These are phyloP conservation scores for Borostomias antarcticus DNA, from an alignment of 2,797 vertebrate species.

Conservation along the genomic window DNA sequence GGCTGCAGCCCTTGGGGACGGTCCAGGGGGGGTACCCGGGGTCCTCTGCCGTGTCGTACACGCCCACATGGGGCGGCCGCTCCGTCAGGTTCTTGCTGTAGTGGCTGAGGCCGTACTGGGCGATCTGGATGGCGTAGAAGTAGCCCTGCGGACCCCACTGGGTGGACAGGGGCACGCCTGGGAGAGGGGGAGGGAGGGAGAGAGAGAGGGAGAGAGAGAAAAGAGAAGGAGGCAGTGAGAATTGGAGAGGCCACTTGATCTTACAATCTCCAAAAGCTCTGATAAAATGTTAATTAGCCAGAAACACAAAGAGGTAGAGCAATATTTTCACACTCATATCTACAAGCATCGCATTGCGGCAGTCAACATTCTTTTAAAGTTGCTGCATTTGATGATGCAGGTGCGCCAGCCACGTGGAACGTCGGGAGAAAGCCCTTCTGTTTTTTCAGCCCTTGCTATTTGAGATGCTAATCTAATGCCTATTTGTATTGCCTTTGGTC, in stretches of 20 bases:
- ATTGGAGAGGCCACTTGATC: neutral
- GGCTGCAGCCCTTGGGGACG: conserved; percentile 84
- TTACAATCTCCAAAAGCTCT: neutral
- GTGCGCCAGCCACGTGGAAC: too few relatives aligned
- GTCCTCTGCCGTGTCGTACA: conserved; percentile 91
- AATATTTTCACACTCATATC: too few relatives aligned
- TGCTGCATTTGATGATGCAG: too few relatives aligned
- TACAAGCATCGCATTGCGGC: too few relatives aligned
- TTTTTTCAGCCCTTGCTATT: too few relatives aligned
- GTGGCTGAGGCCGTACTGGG: conserved; percentile 97
- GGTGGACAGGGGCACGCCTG: conserved; percentile 95
- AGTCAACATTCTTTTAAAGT: too few relatives aligned
- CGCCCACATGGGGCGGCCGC: conserved; percentile 86
- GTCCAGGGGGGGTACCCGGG: conserved; percentile 79
- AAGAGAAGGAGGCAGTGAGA: neutral
- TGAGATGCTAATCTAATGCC: too few relatives aligned
- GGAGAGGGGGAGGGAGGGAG: neutral
- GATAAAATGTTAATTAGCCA: too few relatives aligned
- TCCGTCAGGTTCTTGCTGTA: conserved; percentile 99
- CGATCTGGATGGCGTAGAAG: conserved; percentile 99
- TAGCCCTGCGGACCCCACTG: conserved; percentile 99
- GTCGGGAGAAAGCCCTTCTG: too few relatives aligned
- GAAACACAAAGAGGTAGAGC: too few relatives aligned
- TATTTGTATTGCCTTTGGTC: too few relatives aligned
- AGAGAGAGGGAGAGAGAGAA: neutral